Base-by-base conservation (phyloP, 2,113 vertebrate genomes). In the Campylomormyrus tamandua region DNA sequence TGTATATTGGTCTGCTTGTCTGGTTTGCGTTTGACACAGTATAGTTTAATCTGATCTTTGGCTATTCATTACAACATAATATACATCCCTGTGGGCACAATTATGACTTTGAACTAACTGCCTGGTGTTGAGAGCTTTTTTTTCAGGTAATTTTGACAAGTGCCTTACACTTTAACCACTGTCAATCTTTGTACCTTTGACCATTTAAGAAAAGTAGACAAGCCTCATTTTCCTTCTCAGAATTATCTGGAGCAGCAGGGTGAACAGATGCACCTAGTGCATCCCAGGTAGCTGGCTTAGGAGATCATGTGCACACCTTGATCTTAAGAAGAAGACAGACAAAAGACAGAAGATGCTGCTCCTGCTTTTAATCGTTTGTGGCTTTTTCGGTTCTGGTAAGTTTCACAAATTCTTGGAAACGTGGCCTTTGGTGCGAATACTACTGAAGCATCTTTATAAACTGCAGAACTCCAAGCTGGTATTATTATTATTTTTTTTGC, bases 101-200 rank as follows among this genome's bases (percentile, higher is more conserved):
- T 74, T 89, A 66, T 66, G 56, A 50, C 70, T 17, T 52, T 89
- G 74, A 83, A 89, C 49, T 11, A 84, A 10, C 83, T 80, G 31
- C 83, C 24, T 52, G 45, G 27, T 19, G 11, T 77, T 89, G 46
- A 70, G 48, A 49, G 21, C 49, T 53, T 66, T 89, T 84, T 39
- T 13, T 35, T 89, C 49, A 46, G 88, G 74, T 84, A 46, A 90
- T 83, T 58, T 90, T 89, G 90, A 91, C 90, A 90, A 90, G 74
- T 90, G 85, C 90, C 92, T 84, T 92, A 53, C 87, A 87, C 90
- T 93, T 93, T 96, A 95, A 96, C 90, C 90, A 91, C 92, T 89
- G 74, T 92, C 91, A 94, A 90, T 91, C 95, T 94, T 95, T 96
- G 96, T 92, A 96, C 95, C 92, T 92, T 91, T 46, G 87, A 50